A percentile compares a stretch with the other conserved stretches of the same genome.
Conservation (phyloP, 2,797 vertebrate genomes). For the Siniperca scherzeri region DNA sequence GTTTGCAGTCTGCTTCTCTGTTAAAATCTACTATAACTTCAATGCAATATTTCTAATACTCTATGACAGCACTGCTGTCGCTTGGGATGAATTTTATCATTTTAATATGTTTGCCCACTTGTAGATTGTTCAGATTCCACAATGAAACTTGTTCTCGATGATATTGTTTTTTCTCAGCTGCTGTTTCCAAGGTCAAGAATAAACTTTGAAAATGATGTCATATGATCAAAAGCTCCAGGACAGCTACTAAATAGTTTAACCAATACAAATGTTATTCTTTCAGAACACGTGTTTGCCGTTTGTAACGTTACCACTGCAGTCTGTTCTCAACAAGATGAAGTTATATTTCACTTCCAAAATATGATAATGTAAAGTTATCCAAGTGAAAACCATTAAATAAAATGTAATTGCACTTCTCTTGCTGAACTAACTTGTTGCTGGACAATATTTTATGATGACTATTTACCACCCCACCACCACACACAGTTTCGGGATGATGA, state of each 20-base stretch:
- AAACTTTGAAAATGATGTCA: background rate
- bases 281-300: background rate
- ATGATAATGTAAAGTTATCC: conserved; percentile 4
- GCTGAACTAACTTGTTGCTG: conserved; percentile 5
- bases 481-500: conserved; percentile 7
- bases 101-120: no score
- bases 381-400: conserved; percentile 16
- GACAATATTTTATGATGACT: background rate
- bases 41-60: no score
- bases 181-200: background rate
- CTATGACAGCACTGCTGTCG: no score
- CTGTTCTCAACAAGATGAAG: background rate
- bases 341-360: background rate
- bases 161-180: no score
- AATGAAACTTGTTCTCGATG: background rate
- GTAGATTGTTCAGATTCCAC: background rate
- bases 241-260: background rate
- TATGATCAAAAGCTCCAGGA: background rate
- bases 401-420: background rate
- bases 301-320: background rate
- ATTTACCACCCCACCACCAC: no score
- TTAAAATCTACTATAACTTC: background rate
- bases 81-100: no score
- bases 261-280: background rate
- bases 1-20: background rate